Evolutionary conservation across 2,113 vertebrate genomes (phyloP).

Genomic region (Electrona antarctica): DNA sequence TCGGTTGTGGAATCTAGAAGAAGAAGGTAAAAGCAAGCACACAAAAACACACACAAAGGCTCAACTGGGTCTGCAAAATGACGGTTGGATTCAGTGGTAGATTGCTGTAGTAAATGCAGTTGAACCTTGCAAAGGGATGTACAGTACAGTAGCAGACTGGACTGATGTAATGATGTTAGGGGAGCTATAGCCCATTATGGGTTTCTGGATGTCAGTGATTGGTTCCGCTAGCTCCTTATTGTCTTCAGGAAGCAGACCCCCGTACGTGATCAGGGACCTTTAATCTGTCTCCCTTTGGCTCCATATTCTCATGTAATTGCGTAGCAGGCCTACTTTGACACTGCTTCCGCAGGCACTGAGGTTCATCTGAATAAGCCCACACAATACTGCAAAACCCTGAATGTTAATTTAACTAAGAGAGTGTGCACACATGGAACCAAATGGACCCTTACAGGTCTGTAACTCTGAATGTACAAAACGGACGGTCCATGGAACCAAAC

Average conservation of each 20-base stretch:
- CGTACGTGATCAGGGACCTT: constrained; percentile 39
- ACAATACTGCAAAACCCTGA: not conserved
- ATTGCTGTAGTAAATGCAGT: not conserved
- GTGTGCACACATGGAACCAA: not conserved
- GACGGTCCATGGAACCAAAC: too few species aligned
- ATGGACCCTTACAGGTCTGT: too few species aligned
- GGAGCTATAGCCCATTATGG: constrained; percentile 41
- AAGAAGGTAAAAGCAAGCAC: too few species aligned
- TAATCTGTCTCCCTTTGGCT: constrained; percentile 10
- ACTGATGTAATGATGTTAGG: constrained; percentile 16
- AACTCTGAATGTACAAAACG: too few species aligned
- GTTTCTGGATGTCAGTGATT: constrained; percentile 12
- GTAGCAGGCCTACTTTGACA: not conserved
- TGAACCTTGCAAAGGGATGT: not conserved
- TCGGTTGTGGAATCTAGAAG: too few species aligned
- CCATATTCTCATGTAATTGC: not conserved
- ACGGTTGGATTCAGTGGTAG: too few species aligned
- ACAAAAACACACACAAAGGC: too few species aligned
- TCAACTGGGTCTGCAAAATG: too few species aligned
- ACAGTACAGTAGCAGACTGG: not conserved
- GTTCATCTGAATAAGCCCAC: not conserved
- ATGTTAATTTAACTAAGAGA: not conserved
- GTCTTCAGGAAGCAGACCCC: constrained; percentile 32
- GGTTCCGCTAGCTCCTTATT: constrained; percentile 34
- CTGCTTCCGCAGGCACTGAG: not conserved